Evolutionary conservation across 2,113 vertebrate species (phyloP).

Genomic region (Marmota monax): DNA sequence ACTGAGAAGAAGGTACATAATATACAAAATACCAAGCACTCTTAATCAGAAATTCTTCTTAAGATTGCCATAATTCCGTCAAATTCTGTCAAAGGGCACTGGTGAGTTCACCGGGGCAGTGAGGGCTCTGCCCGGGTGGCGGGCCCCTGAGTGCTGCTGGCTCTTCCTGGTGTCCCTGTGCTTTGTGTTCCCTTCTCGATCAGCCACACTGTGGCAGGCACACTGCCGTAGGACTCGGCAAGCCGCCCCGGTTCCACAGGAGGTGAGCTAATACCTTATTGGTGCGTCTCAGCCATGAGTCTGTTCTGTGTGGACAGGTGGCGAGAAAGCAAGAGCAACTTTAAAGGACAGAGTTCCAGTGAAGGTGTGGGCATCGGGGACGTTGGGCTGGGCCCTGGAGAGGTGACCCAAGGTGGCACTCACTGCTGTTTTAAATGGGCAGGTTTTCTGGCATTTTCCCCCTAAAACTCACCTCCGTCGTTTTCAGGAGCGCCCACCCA

Average conservation of each 20-base stretch:
- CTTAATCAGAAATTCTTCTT: neutral
- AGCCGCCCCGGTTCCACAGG: too few relatives aligned
- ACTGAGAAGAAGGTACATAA: neutral
- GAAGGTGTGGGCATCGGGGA: neutral
- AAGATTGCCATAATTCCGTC: neutral
- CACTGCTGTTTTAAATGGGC: neutral
- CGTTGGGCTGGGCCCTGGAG: accelerated
- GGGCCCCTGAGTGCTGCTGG: too few relatives aligned
- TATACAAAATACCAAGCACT: neutral
- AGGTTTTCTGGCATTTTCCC: neutral
- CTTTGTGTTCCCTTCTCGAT: neutral
- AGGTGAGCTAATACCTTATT: accelerated
- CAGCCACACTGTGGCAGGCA: neutral
- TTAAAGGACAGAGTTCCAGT: accelerated
- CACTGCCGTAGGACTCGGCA: too few relatives aligned
- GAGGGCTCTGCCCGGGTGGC: too few relatives aligned
- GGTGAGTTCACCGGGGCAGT: accelerated
- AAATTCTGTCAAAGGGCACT: neutral
- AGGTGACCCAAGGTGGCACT: accelerated
- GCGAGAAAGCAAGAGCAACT: neutral
- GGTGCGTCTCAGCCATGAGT: too few relatives aligned
- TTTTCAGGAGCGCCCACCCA: neutral
- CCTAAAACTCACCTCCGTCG: neutral
- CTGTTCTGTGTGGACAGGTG: accelerated
- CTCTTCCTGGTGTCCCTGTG: accelerated